Evolutionary conservation across 2,113 vertebrate genomes (phyloP).

Genomic region (Paramisgurnus dabryanus): DNA sequence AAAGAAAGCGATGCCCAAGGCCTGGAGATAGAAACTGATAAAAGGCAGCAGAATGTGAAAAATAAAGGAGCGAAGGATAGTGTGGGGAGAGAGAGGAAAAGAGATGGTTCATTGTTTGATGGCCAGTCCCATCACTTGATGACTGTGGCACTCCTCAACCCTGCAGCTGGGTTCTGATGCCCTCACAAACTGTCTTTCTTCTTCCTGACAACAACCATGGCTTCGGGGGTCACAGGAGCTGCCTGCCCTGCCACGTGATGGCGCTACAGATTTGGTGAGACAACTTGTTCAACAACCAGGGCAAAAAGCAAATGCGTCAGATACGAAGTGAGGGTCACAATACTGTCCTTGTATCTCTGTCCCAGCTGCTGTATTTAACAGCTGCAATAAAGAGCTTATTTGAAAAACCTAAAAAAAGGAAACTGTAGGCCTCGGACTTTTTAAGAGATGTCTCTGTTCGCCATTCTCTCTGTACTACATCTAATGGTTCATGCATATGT

Average conservation of each 20-base stretch:
- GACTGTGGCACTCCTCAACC: slow-evolving; percentile 53
- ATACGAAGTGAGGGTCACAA: slow-evolving; percentile 69
- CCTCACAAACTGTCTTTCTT: slow-evolving; percentile 67
- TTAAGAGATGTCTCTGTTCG: slow-evolving; percentile 73
- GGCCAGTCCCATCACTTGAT: slow-evolving; percentile 65
- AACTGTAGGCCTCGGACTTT: slow-evolving; percentile 59
- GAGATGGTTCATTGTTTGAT: slow-evolving; percentile 63
- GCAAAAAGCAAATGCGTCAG: slow-evolving; percentile 72
- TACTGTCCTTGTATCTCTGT: slow-evolving; percentile 72
- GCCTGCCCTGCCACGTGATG: slow-evolving; percentile 69
- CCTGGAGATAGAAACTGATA: slow-evolving; percentile 47
- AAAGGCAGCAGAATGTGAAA: slow-evolving; percentile 35
- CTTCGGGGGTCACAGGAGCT: slow-evolving; percentile 68
- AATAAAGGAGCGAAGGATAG: slow-evolving; percentile 29
- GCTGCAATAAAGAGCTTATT: slow-evolving; percentile 71
- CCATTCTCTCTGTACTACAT: slow-evolving; percentile 49
- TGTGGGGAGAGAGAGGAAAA: slow-evolving; percentile 13
- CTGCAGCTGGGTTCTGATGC: slow-evolving; percentile 61
- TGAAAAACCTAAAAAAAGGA: slow-evolving; percentile 51
- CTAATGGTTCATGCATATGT: slow-evolving; percentile 53
- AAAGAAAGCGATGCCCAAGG: slow-evolving; percentile 43
- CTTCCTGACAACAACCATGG: slow-evolving; percentile 55
- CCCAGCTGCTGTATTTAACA: slow-evolving; percentile 75
- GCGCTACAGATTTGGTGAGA: slow-evolving; percentile 73
- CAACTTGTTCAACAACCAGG: slow-evolving; percentile 54